These are phyloP conservation scores for Sinodicranocentrus sp. DNA, from an alignment of 2,888 invertebrate species.

Conservation along the genomic window DNA sequence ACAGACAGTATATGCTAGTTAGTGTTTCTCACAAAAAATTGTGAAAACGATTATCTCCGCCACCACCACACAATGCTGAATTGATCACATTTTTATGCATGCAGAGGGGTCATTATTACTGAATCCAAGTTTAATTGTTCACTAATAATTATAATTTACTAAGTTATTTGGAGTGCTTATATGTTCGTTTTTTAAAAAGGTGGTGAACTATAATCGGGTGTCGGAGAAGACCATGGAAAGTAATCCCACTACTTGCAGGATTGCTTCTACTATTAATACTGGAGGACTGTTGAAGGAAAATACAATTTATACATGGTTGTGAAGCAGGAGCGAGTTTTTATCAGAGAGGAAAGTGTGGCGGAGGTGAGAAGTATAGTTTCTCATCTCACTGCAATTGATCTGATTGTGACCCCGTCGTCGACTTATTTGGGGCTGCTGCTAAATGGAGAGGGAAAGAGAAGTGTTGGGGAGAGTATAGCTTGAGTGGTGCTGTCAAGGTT, in stretches of 20 bases:
- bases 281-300: conserved; percentile 24
- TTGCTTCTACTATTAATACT: neutral
- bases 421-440: no score
- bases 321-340: no score
- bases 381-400: no score
- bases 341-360: neutral
- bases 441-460: conserved; percentile 39
- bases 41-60: conserved; percentile 40
- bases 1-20: no score
- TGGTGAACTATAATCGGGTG: neutral
- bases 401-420: no score
- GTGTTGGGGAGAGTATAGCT: conserved; percentile 27
- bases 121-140: conserved; percentile 45
- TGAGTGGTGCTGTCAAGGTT: neutral
- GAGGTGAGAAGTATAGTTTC: conserved; percentile 25
- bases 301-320: neutral
- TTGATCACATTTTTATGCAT: neutral
- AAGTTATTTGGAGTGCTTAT: conserved; percentile 5
- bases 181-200: conserved; percentile 32
- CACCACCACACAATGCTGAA: no score
- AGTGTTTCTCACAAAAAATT: conserved; percentile 11
- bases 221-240: conserved; percentile 32
- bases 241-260: neutral
- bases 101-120: conserved; percentile 60
- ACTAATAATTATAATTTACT: neutral